Percentiles rank a stretch among this genome's conserved stretches.
Conservation (phyloP, 2,113 vertebrate genomes). For the Mellivora capensis region DNA sequence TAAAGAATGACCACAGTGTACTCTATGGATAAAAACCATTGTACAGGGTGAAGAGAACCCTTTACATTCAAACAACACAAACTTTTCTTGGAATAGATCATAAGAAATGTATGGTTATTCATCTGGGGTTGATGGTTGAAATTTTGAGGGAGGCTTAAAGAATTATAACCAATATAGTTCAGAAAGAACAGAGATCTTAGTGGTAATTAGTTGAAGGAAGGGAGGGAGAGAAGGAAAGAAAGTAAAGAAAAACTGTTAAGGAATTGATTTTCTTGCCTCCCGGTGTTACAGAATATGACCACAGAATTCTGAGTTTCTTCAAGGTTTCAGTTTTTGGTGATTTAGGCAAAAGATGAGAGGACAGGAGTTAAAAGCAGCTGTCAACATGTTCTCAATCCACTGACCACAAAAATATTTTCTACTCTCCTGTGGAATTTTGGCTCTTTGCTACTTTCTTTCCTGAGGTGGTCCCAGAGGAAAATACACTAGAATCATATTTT, state of each 20-base stretch:
- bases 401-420: neutral
- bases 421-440: neutral
- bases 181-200: neutral
- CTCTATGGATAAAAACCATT: neutral
- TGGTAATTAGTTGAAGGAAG: neutral
- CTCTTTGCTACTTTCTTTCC: neutral
- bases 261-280: neutral
- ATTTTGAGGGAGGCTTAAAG: neutral
- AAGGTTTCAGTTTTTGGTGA: neutral
- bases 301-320: neutral
- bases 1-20: neutral
- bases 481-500: neutral
- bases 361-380: neutral
- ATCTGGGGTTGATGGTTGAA: neutral
- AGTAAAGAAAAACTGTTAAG: neutral
- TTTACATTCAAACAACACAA: neutral
- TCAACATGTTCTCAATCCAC: neutral
- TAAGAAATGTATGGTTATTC: neutral
- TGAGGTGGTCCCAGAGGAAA: neutral
- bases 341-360: neutral
- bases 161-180: neutral
- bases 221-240: neutral
- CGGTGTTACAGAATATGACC: neutral
- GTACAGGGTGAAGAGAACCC: neutral
- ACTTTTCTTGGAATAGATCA: neutral